Conservation (phyloP, 2,797 vertebrate genomes). For the Coccyzus lansbergi region DNA sequence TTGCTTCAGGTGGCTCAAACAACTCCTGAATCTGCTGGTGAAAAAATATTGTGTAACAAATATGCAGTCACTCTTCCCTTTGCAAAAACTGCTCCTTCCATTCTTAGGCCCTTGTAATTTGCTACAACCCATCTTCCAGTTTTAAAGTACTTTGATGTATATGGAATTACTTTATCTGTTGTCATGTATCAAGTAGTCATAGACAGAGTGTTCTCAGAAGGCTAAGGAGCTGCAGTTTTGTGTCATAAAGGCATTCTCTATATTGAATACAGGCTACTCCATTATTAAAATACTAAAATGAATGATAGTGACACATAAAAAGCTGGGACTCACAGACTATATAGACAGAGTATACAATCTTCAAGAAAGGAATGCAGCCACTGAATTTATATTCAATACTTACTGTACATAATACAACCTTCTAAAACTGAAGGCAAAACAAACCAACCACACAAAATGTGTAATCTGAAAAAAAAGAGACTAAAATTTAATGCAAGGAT, state of each 20-base stretch:
- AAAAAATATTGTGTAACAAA: background rate
- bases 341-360: background rate
- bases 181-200: background rate
- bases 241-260: background rate
- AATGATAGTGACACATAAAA: background rate
- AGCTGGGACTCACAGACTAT: background rate
- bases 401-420: background rate
- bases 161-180: background rate
- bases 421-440: background rate
- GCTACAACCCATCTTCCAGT: background rate
- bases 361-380: background rate
- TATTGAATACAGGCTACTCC: background rate
- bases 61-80: background rate
- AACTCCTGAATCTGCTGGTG: background rate
- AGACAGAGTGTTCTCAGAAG: background rate
- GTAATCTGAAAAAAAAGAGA: background rate
- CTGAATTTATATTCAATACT: background rate
- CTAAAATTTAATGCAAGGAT: background rate
- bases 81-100: background rate
- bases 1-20: background rate
- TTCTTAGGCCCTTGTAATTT: background rate
- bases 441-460: background rate
- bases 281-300: background rate
- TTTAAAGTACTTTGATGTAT: background rate
- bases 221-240: background rate